Percentiles rank a stretch among this genome's conserved stretches.
phyloP scores from a whole-genome alignment of 2,113 vertebrate genomes.

The Etheostoma cragini region DNA sequence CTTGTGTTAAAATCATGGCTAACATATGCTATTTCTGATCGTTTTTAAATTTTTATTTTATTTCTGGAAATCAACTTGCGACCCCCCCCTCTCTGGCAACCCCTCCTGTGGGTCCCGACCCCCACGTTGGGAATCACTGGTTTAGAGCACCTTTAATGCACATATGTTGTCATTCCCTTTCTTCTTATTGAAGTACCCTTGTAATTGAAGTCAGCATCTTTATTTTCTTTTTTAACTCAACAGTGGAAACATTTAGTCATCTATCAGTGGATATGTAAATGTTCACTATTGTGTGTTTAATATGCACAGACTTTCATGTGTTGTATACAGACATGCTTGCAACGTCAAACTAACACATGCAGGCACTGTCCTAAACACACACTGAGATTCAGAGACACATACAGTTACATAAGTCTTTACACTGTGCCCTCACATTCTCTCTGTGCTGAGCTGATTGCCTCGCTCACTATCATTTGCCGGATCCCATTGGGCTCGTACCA shows the following conservation, averaged over 20 bases:
- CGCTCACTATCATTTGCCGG: constrained; percentile 54
- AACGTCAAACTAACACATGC: constrained; percentile 30
- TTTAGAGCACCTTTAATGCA: neutral
- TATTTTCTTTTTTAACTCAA: neutral
- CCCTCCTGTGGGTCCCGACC: too few relatives aligned
- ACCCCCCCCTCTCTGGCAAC: too few relatives aligned
- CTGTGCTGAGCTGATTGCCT: constrained; percentile 49
- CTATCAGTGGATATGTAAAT: neutral
- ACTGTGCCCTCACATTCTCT: constrained; percentile 45
- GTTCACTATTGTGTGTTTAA: neutral
- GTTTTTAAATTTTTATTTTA: too few relatives aligned
- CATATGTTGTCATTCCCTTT: neutral
- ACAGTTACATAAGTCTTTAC: constrained; percentile 70
- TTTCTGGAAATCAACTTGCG: too few relatives aligned
- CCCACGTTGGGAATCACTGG: too few relatives aligned
- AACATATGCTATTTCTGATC: too few relatives aligned
- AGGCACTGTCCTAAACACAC: constrained; percentile 38
- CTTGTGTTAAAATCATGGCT: too few relatives aligned
- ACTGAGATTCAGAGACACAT: constrained; percentile 35
- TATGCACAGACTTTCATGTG: neutral
- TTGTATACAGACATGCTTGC: constrained; percentile 3
- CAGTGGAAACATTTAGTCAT: neutral
- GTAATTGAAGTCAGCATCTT: neutral
- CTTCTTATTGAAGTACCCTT: neutral
- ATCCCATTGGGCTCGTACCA: constrained; percentile 60